Base-by-base conservation (phyloP, 2,888 invertebrate genomes). In the Drosophila limbata region DNA sequence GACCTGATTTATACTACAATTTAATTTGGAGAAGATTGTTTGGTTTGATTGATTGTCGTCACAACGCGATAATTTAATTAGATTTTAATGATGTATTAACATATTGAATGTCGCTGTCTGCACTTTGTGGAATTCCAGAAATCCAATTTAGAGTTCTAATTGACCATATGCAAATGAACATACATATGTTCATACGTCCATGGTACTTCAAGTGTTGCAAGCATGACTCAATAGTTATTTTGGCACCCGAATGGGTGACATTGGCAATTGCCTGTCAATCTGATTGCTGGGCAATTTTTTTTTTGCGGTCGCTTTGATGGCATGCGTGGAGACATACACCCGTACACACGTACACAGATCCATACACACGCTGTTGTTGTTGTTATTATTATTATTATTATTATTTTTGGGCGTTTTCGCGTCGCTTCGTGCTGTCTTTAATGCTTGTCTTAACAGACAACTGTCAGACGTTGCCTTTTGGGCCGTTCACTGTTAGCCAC, bases 401-500 rank as follows among this genome's bases (percentile, higher is more conserved):
- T 28, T 56, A n/a, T 44, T 67, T 47, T 55, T 66, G 51, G 60
- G 39, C 50, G 19, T 65, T 67, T 67, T 45, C 35, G 50, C 25
- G 47, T 53, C 48, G 56, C 28, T 48, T 66, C 42, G 62, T 67
- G 65, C 57, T 63, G 72, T 57, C 63, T 75, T 75, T 67, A 67
- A 67, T 75, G 72, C 59, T 55, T 51, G 65, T 62, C 74, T 66
- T 73, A 69, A 6, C 21, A 21, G 21, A 5, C 25, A 25, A 25
- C 28, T 28, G 28, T 64, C 73, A 69, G 59, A 28, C 45, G 44
- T 64, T 40, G 73, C 28, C 37, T 52, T 17, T 52, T 21, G 35
- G 35, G 11, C 39, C 21, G 45, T 19, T 56, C 52, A 45, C 39
- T 62, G 45, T 72, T 76, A 62, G 67, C 76, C 76, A 77, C 76